Evolutionary conservation across 2,888 invertebrate species (phyloP).

Genomic region (Campoletis raptor): DNA sequence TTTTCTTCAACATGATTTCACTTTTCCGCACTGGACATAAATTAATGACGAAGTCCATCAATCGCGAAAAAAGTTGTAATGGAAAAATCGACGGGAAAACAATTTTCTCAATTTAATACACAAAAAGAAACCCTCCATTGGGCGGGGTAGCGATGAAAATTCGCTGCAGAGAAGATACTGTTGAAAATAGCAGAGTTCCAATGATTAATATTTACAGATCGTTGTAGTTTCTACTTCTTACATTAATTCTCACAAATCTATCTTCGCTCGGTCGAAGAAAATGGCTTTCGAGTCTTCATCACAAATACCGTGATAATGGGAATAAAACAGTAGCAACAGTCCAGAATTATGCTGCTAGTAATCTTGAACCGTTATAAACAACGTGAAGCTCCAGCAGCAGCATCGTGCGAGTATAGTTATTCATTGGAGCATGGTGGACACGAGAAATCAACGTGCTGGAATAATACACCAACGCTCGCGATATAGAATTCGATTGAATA

Average conservation of each 20-base stretch:
- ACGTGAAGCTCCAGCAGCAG: slow-evolving; percentile 18
- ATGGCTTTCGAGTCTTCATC: slow-evolving; percentile 9
- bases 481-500: slow-evolving; percentile 50
- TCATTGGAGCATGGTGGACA: slow-evolving; percentile 58
- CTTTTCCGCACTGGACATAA: background rate
- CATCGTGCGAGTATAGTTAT: slow-evolving; percentile 32
- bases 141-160: background rate
- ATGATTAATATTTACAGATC: slow-evolving; percentile 2
- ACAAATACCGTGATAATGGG: slow-evolving; percentile 25
- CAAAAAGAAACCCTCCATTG: background rate
- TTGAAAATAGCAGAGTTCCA: background rate
- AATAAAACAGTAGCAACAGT: slow-evolving; percentile 44
- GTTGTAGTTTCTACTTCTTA: background rate
- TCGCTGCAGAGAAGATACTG: background rate
- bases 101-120: background rate
- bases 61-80: background rate
- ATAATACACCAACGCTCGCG: slow-evolving; percentile 34
- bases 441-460: slow-evolving; percentile 43
- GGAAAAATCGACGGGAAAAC: background rate
- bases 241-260: slow-evolving; percentile 21
- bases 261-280: slow-evolving; percentile 11
- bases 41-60: background rate
- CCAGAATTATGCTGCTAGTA: slow-evolving; percentile 41
- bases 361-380: slow-evolving; percentile 66
- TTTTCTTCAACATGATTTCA: background rate